Conservation (phyloP, 2,888 invertebrate genomes). For the Notodonta ziczac region DNA sequence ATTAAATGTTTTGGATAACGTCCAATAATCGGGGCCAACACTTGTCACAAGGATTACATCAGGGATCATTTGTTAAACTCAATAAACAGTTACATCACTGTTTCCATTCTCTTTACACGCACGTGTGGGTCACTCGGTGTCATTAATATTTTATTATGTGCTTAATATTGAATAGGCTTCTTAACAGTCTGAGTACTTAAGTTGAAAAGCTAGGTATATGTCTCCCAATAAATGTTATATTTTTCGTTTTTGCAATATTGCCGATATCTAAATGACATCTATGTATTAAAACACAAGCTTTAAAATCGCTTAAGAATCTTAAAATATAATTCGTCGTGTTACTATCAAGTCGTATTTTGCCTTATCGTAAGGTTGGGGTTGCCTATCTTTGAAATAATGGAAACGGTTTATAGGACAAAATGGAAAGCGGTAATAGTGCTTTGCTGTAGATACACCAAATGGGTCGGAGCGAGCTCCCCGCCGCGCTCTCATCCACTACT, state of each 20-base stretch:
- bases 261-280: not conserved
- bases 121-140: not conserved
- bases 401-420: constrained; percentile 29
- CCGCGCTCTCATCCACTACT: constrained; percentile 51
- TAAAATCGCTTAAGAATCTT: not conserved
- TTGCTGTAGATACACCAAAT: constrained; percentile 45
- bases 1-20: constrained; percentile 34
- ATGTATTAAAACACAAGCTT: not conserved
- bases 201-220: too few species aligned
- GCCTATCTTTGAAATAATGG: constrained; percentile 26
- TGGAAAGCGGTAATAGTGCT: constrained; percentile 39
- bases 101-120: constrained; percentile 20
- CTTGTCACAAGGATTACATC: constrained; percentile 38
- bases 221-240: too few species aligned
- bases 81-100: constrained; percentile 31
- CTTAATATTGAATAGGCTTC: too few species aligned
- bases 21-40: constrained; percentile 39
- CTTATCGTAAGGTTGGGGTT: not conserved
- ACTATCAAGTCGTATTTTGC: not conserved
- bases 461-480: constrained; percentile 52
- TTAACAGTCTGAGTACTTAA: too few species aligned
- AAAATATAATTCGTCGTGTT: not conserved
- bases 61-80: constrained; percentile 40
- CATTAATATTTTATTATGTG: not conserved
- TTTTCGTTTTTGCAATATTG: not conserved